Evolutionary conservation across 2,797 vertebrate species (phyloP).

Genomic region (Pelodytes ibericus): DNA sequence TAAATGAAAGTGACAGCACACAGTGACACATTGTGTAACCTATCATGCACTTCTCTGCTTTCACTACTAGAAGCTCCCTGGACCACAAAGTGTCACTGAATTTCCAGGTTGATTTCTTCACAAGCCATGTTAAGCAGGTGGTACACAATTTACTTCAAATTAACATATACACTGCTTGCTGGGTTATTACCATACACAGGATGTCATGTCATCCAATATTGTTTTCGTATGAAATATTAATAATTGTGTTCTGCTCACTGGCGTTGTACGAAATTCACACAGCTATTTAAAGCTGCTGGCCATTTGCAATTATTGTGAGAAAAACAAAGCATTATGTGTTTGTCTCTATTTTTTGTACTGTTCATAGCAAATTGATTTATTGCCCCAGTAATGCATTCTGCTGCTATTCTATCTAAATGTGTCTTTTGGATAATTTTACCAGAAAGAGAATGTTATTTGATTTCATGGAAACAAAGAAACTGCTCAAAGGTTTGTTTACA

Average conservation of each 20-base stretch:
- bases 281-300: neutral
- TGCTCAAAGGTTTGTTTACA: neutral
- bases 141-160: neutral
- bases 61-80: slow-evolving; percentile 4
- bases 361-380: slow-evolving; percentile 35
- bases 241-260: neutral
- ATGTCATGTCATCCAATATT: neutral
- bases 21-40: slow-evolving; percentile 55
- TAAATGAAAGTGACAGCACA: slow-evolving; percentile 65
- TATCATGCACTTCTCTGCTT: slow-evolving; percentile 56
- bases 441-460: slow-evolving; percentile 21
- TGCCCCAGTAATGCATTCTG: slow-evolving; percentile 5
- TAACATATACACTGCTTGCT: neutral
- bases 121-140: neutral
- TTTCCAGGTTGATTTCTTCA: neutral
- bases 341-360: neutral
- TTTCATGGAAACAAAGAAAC: slow-evolving; percentile 25
- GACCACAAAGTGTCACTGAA: neutral
- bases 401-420: slow-evolving; percentile 14
- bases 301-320: slow-evolving; percentile 40
- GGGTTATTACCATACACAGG: neutral
- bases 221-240: slow-evolving; percentile 1
- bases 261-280: neutral
- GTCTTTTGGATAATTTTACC: slow-evolving; percentile 3
- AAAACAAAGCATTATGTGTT: slow-evolving; percentile 3